A percentile compares a stretch with the other conserved stretches of the same genome.
phyloP scores from a whole-genome alignment of 2,113 vertebrate genomes.

The Eptesicus fuscus region DNA sequence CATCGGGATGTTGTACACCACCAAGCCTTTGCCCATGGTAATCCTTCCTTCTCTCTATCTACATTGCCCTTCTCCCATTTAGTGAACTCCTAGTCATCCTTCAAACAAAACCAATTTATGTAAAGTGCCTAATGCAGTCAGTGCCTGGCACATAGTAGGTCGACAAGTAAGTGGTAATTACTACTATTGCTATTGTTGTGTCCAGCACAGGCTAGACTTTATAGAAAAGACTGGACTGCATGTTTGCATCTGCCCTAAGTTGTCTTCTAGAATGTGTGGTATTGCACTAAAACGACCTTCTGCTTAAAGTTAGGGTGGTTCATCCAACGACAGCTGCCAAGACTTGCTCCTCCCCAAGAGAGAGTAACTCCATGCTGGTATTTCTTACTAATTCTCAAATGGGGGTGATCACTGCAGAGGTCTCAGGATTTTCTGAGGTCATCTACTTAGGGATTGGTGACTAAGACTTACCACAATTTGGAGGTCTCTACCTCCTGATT shows the following conservation, averaged over 20 bases:
- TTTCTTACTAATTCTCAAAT: background rate
- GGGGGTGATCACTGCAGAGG: background rate
- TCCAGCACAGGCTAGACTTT: background rate
- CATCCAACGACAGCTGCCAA: fast-evolving
- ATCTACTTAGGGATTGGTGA: background rate
- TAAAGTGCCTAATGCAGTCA: background rate
- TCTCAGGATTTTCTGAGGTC: background rate
- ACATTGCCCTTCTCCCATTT: background rate
- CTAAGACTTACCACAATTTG: background rate
- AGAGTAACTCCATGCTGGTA: background rate
- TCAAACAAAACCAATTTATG: background rate
- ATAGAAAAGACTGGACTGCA: background rate
- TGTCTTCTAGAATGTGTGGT: background rate
- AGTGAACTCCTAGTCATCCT: background rate
- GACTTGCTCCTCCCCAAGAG: background rate
- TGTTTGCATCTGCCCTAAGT: background rate
- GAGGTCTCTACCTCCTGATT: background rate
- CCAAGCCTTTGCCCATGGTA: background rate
- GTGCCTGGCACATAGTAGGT: background rate
- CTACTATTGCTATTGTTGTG: background rate
- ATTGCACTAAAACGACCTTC: background rate
- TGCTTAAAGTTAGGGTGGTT: background rate
- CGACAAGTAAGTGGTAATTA: background rate
- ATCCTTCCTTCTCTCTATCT: background rate
- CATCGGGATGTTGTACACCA: background rate